A percentile compares a stretch with the other conserved stretches of the same genome.
Conservation (phyloP, 2,888 invertebrate genomes). For the Eulithis testata region DNA sequence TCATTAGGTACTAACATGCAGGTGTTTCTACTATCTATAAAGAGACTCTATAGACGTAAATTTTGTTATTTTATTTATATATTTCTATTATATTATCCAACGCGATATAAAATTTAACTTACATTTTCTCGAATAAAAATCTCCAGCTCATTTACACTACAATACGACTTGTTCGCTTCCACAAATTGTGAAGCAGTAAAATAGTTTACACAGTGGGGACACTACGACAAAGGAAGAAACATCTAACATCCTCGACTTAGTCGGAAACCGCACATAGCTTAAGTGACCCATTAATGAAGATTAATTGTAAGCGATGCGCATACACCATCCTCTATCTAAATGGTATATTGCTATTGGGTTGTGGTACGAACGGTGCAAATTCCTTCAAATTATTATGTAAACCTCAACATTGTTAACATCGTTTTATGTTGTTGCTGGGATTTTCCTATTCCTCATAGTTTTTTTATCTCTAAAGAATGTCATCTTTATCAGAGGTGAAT, state of each 20-base stretch:
- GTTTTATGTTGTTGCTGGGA: too few relatives aligned
- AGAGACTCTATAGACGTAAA: too few relatives aligned
- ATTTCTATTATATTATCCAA: too few relatives aligned
- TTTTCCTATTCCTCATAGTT: too few relatives aligned
- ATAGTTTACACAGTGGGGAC: constrained; percentile 58
- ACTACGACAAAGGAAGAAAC: constrained; percentile 50
- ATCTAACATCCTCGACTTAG: constrained; percentile 57
- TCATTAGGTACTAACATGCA: background rate
- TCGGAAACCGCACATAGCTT: constrained; percentile 71
- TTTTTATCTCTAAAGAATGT: too few relatives aligned
- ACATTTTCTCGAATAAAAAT: background rate
- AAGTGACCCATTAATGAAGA: constrained; percentile 78
- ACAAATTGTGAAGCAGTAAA: constrained; percentile 48
- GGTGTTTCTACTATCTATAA: too few relatives aligned
- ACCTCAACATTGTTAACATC: too few relatives aligned
- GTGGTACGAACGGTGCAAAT: constrained; percentile 19
- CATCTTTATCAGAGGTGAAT: too few relatives aligned
- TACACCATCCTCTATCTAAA: constrained; percentile 46
- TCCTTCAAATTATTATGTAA: background rate
- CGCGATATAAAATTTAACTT: too few relatives aligned
- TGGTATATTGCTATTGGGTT: constrained; percentile 18
- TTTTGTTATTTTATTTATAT: too few relatives aligned
- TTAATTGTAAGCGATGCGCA: constrained; percentile 73
- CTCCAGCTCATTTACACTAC: background rate
- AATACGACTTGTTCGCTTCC: constrained; percentile 10